Conservation (phyloP, 2,888 invertebrate species). For the Harmothoe impar region DNA sequence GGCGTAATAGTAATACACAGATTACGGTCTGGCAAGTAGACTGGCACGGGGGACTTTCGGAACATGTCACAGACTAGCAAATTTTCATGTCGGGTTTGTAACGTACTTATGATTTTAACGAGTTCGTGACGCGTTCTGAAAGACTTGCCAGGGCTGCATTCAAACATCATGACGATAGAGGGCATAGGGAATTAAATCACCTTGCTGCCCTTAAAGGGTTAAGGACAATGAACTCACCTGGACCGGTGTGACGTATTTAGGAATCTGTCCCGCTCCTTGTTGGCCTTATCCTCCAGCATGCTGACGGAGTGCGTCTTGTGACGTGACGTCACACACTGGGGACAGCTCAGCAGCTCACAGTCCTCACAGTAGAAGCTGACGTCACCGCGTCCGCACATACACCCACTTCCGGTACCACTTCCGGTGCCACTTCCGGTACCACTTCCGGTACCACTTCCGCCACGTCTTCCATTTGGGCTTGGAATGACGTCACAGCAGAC, state of each 20-base stretch:
- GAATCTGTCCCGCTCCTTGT: conserved; percentile 56
- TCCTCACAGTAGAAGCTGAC: conserved; percentile 54
- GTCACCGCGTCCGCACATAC: background rate
- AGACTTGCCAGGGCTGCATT: too few relatives aligned
- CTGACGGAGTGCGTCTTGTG: conserved; percentile 25
- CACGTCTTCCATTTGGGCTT: background rate
- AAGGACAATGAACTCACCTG: background rate
- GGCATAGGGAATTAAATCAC: too few relatives aligned
- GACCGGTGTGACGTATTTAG: conserved; percentile 11
- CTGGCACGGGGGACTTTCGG: too few relatives aligned
- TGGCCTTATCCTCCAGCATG: conserved; percentile 55
- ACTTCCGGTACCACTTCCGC: background rate
- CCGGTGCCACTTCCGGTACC: background rate
- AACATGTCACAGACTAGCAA: too few relatives aligned
- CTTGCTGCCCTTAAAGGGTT: too few relatives aligned
- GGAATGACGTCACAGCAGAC: background rate
- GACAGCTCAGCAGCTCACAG: conserved; percentile 49
- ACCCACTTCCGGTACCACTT: background rate
- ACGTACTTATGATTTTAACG: too few relatives aligned
- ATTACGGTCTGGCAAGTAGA: too few relatives aligned
- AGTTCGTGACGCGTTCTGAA: too few relatives aligned
- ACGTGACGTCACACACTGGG: conserved; percentile 32
- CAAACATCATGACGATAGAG: too few relatives aligned
- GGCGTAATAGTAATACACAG: too few relatives aligned
- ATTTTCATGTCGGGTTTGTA: too few relatives aligned